These are phyloP conservation scores for Dicentrarchus labrax DNA, from an alignment of 2,113 vertebrate genomes.

Conservation along the genomic window DNA sequence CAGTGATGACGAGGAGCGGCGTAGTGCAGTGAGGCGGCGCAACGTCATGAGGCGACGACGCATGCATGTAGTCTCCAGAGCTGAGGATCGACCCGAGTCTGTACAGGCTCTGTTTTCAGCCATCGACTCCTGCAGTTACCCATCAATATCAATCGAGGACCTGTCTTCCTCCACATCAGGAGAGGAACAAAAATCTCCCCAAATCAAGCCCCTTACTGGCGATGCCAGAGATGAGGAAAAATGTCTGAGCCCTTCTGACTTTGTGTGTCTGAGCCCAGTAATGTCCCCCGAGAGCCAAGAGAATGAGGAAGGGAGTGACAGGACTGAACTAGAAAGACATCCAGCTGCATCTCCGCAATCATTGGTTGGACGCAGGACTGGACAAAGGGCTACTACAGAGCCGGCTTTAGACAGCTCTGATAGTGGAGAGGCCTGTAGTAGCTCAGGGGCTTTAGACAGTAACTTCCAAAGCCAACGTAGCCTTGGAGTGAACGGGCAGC, in stretches of 20 bases:
- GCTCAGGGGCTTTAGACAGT: conserved; percentile 18
- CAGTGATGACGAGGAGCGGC: conserved; percentile 87
- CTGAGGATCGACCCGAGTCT: conserved; percentile 86
- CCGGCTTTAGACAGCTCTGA: conserved; percentile 46
- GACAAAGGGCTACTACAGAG: conserved; percentile 9
- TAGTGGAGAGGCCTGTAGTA: conserved; percentile 49
- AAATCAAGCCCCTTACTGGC: conserved; percentile 38
- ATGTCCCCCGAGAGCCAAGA: conserved; percentile 73
- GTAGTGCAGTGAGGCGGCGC: conserved; percentile 86
- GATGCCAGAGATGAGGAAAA: conserved; percentile 60
- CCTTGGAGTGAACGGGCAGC: conserved; percentile 70
- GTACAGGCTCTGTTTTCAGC: conserved; percentile 85
- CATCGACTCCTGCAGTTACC: conserved; percentile 93
- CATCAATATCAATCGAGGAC: conserved; percentile 93
- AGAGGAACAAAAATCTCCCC: conserved; percentile 47
- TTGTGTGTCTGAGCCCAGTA: conserved; percentile 74
- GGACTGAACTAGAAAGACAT: conserved; percentile 49
- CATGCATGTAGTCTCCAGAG: conserved; percentile 81
- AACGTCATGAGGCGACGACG: conserved; percentile 90
- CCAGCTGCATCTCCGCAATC: conserved; percentile 40
- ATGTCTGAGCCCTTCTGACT: conserved; percentile 71
- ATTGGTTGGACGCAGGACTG: conserved; percentile 57
- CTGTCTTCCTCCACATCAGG: conserved; percentile 90
- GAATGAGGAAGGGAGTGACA: conserved; percentile 49
- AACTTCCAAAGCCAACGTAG: conserved; percentile 41